These are phyloP conservation scores for Phoebastria nigripes DNA, from an alignment of 2,797 vertebrate genomes.

Conservation along the genomic window DNA sequence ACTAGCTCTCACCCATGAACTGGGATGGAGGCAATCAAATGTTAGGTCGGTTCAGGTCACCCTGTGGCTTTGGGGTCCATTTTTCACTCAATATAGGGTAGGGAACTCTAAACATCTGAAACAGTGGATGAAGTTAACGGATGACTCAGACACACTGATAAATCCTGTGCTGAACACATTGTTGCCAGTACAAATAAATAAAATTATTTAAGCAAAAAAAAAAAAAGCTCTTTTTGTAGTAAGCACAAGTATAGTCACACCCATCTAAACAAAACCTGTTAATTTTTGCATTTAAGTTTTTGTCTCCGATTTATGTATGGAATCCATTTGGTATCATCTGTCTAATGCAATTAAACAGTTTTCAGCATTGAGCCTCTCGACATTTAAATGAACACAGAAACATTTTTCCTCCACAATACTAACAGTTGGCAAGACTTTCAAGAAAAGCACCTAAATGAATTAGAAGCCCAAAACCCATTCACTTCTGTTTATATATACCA, in stretches of 20 bases:
- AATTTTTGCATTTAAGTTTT: background rate
- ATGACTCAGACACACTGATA: constrained; percentile 35
- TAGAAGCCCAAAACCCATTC: background rate
- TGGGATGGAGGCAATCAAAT: constrained; percentile 44
- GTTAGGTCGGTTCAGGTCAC: constrained; percentile 54
- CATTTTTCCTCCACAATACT: background rate
- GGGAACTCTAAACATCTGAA: constrained; percentile 58
- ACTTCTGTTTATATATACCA: background rate
- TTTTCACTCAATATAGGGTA: constrained; percentile 62
- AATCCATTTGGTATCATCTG: background rate
- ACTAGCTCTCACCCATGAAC: constrained; percentile 13
- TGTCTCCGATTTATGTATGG: background rate
- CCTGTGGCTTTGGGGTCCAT: constrained; percentile 37
- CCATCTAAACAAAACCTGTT: background rate
- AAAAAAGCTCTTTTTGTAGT: background rate
- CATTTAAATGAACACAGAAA: background rate
- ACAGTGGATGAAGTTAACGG: constrained; percentile 51
- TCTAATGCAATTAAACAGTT: background rate
- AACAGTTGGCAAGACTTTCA: background rate
- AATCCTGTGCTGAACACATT: background rate
- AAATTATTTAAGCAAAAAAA: background rate
- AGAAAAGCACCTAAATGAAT: background rate
- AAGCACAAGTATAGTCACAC: background rate
- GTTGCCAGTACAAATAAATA: constrained; percentile 30
- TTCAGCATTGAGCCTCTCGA: background rate